A percentile compares a stretch with the other conserved stretches of the same genome.
Conservation (phyloP, 1,140 invertebrate species). For the Euborellia annulipes region DNA sequence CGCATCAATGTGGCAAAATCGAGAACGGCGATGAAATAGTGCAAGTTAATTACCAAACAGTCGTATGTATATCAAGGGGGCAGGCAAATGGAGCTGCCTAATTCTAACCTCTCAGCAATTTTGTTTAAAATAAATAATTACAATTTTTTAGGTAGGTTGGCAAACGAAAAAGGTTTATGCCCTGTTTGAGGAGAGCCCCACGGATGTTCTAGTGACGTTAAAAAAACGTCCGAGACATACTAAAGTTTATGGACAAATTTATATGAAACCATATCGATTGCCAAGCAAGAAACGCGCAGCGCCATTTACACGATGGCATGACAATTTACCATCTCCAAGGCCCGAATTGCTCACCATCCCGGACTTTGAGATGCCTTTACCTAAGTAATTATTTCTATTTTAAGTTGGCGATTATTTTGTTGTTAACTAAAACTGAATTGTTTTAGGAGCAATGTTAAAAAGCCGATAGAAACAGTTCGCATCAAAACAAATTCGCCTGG, state of each 20-base stretch:
- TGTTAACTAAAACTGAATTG: too few species aligned
- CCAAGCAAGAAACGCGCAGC: constrained; percentile 55
- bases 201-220: constrained; percentile 63
- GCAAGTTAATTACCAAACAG: constrained; percentile 83
- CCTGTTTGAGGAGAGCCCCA: constrained; percentile 57
- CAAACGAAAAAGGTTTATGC: constrained; percentile 63
- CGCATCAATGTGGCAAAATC: constrained; percentile 74
- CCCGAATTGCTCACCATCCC: constrained; percentile 46
- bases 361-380: constrained; percentile 40
- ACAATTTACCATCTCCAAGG: constrained; percentile 46
- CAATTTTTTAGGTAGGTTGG: constrained; percentile 51
- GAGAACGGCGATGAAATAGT: constrained; percentile 88
- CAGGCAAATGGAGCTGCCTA: too few species aligned
- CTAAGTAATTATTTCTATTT: constrained; percentile 29
- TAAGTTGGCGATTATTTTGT: too few species aligned
- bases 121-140: constrained; percentile 1
- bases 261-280: constrained; percentile 59
- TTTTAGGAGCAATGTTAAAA: too few species aligned
- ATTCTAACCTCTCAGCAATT: background rate
- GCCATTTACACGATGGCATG: constrained; percentile 44
- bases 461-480: too few species aligned
- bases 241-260: constrained; percentile 67
- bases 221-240: constrained; percentile 72
- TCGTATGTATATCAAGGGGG: too few species aligned
- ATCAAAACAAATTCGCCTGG: too few species aligned